Base-by-base conservation (phyloP, 2,888 invertebrate species). In the Habrosyne pyritoides region DNA sequence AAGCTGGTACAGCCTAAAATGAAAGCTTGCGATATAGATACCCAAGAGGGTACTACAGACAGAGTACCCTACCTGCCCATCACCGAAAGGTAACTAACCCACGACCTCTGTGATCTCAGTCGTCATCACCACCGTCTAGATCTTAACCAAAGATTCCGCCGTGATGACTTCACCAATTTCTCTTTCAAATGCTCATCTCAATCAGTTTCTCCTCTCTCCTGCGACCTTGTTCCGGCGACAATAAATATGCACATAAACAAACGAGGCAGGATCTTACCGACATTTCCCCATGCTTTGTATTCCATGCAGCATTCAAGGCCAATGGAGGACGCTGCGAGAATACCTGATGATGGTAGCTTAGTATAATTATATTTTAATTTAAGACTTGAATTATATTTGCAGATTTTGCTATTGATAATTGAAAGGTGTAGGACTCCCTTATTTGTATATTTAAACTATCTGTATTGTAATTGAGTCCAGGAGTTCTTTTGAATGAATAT, bases 271-370 rank as follows among this genome's bases (percentile, higher is more conserved):
- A 53, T 48, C 48, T 46, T 22, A 47, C 53, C n/a, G 33, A 18
- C 42, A 42, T 53, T 53, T 53, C 53, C 53, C 48, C 48, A 33
- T 8, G 33, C 14, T 53, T 53, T 33, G 53, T 48, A 53, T 53
- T 30, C 53, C 26, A 22, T 0, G 5, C 53, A 30, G 10, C 47
- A 22, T 22, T 48, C 53, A 53, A 53, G 53, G 53, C 48, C 53
- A 53, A 47, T 22, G 33, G 21, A 33, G 22, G 33, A 53, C 53
- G 33, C 48, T 14, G 1, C 1, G 12, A 5, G 53, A 53, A 53
- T 53, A 48, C 14, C 47, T n/a, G 33, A 33, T n/a, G 36, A 36
- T 14, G 36, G 42, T 6, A 42, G 18, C 42, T 8, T 2, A 1
- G 42, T 42, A 2, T 18, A 18, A 42, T 33, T 12, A 6, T 18